Evolutionary conservation across 2,113 vertebrate species (phyloP), one percentile per base, ranked within the genome.

Genomic region (Okapia johnstoni): DNA sequence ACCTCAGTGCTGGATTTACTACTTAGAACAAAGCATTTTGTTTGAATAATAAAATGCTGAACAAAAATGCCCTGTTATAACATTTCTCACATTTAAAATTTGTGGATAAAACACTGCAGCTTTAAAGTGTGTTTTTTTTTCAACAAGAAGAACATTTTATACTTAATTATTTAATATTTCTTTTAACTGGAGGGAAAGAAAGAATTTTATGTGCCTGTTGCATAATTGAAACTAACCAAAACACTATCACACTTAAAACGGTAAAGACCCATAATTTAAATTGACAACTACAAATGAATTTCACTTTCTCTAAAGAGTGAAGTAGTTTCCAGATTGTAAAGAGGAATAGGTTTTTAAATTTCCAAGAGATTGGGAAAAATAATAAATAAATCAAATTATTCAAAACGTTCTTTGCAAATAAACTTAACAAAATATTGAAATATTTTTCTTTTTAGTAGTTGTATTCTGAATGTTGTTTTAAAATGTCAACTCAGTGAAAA

Each of bases 1-100:
- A 98, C 98, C 98, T 98, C 96, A 89, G 97, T 98, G 96, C 84
- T 98, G 97, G 96, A 98, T 98, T 98, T 93, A 97, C 87, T 73
- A 95, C 97, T 98, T 73, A 98, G 96, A 98, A 96, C 97, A 98
- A 98, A 97, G 91, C 93, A 77, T 66, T 97, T 97, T 60, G 93
- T 97, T 98, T 98, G 92, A 96, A 96, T 97, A 94, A 98, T 97
- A 63, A 98, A 98, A 97, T 23, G 15, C 15, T 94, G 76, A 98
- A 92, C 80, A 93, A 94, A 97, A 93, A 95, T 58, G 54, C 25
- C 3, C 2, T 54, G 8, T n/a, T 88, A 76, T 93, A 93, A 97
- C 2, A 90, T 90, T 97, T 96, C 88, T 92, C 7, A 95, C 89
- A 88, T 96, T 94, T 89, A 96, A 98, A 98, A 97, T 6, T 17